phyloP scores from a whole-genome alignment of 2,797 vertebrate species.

The Rhinichthys osculus region DNA sequence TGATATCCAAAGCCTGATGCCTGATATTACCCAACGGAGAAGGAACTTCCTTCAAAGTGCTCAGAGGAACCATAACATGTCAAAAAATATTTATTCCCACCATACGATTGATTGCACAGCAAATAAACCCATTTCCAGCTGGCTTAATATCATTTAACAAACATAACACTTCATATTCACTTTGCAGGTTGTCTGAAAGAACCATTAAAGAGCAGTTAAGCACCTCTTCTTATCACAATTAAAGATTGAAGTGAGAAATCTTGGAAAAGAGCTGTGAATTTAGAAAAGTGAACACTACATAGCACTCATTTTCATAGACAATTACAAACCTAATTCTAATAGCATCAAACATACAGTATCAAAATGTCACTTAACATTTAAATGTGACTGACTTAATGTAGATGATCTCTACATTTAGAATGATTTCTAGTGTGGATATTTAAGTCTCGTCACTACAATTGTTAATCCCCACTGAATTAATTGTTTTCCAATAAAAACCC shows the following conservation, averaged over 20 bases:
- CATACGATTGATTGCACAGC: not conserved
- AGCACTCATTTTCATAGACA: not conserved
- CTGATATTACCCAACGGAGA: not conserved
- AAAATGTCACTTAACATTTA: not conserved
- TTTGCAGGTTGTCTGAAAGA: not conserved
- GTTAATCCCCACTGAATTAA: not conserved
- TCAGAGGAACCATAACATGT: not conserved
- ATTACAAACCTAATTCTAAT: not conserved
- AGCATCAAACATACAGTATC: not conserved
- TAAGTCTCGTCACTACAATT: not conserved
- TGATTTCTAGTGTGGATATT: not conserved
- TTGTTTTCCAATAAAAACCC: not conserved
- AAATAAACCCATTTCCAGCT: too few species aligned
- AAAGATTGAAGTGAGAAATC: not conserved
- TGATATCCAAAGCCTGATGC: not conserved
- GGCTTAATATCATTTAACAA: not conserved
- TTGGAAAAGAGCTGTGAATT: not conserved
- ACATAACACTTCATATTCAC: not conserved
- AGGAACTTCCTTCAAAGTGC: not conserved
- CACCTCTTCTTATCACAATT: not conserved
- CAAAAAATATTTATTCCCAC: not conserved
- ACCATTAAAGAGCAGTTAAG: not conserved
- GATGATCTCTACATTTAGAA: not conserved
- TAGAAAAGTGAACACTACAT: not conserved
- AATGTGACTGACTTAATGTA: too few species aligned